Base-by-base conservation (phyloP, 2,113 vertebrate genomes). In the Hyperoodon ampullatus region DNA sequence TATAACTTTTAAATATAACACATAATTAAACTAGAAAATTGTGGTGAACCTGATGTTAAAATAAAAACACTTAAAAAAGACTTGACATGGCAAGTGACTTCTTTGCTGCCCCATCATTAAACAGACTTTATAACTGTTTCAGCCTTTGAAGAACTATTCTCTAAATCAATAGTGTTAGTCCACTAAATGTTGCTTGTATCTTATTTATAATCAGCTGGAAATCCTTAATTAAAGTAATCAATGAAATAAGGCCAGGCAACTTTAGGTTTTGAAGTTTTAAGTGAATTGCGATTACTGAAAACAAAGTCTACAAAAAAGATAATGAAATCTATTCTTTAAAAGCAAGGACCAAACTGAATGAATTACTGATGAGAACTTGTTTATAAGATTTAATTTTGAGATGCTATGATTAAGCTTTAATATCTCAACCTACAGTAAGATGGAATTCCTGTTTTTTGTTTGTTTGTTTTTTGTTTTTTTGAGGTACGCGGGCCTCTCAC, bases 131-230 rank as follows among this genome's bases (percentile, higher is more conserved):
- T 14, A 93, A 96, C n/a, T 83, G 14, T 47, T 87, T 90, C 30
- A 60, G 30, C 7, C 21, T 87, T 95, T 83, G 66, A 70, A 83
- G 21, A 91, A 80, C 28, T 58, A 23, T 8, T 84, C 61, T 88
- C 21, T 80, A 88, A 61, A 84, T 84, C 30, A 93, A 68, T 7
- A 75, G 9, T 65, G 1, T 50, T 61, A 61, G 58, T 26, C 44
- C 44, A 53, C 9, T 61, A 75, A 82, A 24, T n/a, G 50, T 71
- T 93, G 65, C 3, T 84, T 85, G 1, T 55, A 68, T 91, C 8
- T 84, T 63, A 60, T 90, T 95, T 96, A 50, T 53, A 94, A 92
- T 65, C 28, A 60, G 30, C 47, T 44, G 10, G 26, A 94, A 94
- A 88, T 68, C 6, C 1, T 87, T 94, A 92, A 66, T 88, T 39